Base-by-base conservation (phyloP, 2,113 vertebrate species). In the Triplophysa rosa region DNA sequence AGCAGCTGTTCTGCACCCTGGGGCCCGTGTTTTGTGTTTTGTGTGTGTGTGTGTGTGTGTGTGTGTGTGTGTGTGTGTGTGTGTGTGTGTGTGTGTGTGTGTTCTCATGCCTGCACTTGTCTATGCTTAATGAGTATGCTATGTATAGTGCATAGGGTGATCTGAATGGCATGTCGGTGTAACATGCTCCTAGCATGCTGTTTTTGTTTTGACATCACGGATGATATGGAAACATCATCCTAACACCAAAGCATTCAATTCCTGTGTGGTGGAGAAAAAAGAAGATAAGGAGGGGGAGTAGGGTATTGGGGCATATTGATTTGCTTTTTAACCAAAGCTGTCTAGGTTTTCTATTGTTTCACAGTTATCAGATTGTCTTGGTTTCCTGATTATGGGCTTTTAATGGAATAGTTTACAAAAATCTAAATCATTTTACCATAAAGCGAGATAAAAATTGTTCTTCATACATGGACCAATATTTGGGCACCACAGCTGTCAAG, bases 61-160 rank as follows among this genome's bases (percentile, higher is more conserved):
- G 65, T 61, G 67, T 47, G 61, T 37, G 26, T 40, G 65, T 61
- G n/a, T n/a, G 16, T 61, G 16, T 75, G 62, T 77, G 52, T 65
- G 66, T 42, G 54, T 47, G 49, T 74, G n/a, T 37, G 1, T 26
- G 26, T 26, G 26, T 75, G 67, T 47, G 61, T 37, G 26, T 40
- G 65, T 61, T 40, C 62, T 70, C 58, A 16, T 62, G 70, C 45
- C 29, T 54, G 47, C 49, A 69, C 74, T 70, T 66, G 73, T 65
- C 74, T 63, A 56, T 19, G 59, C 67, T 56, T 68, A 69, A 68
- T 69, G 68, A 70, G 42, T 29, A 37, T 14, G 16, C 78, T 65
- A 72, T 80, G 58, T 80, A 74, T 74, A 80, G 79, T 75, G 33
- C 42, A 56, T n/a, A 49, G 69, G 79, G 42, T 73, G 37, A 63